phyloP scores from a whole-genome alignment of 2,888 invertebrate genomes.

The Reticulitermes lucifugus region DNA sequence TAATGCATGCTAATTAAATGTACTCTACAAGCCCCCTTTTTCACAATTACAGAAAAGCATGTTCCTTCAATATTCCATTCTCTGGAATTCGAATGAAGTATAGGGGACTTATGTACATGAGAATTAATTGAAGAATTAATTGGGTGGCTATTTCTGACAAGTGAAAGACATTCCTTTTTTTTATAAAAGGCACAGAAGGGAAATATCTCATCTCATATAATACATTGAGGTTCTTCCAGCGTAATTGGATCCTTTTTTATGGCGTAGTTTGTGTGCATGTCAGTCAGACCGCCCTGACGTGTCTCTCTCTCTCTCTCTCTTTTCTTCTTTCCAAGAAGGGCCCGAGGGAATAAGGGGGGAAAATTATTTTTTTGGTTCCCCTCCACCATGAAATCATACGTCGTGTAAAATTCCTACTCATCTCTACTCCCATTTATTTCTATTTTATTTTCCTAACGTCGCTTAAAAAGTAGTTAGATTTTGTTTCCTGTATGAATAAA shows the following conservation, averaged over 20 bases:
- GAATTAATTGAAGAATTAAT: slow-evolving; percentile 28
- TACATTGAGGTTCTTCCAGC: background rate
- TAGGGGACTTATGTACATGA: background rate
- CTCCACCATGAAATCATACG: slow-evolving; percentile 5
- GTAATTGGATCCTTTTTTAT: slow-evolving; percentile 24
- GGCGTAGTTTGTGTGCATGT: background rate
- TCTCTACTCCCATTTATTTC: background rate
- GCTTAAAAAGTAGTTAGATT: slow-evolving; percentile 31
- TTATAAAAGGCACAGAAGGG: background rate
- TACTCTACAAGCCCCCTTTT: background rate
- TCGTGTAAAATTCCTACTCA: slow-evolving; percentile 7
- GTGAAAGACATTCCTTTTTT: background rate
- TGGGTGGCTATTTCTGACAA: slow-evolving; percentile 6
- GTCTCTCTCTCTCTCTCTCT: background rate
- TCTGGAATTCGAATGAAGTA: background rate
- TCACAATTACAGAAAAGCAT: background rate
- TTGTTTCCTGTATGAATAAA: slow-evolving; percentile 33
- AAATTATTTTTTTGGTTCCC: slow-evolving; percentile 1
- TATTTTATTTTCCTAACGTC: background rate
- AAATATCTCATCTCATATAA: slow-evolving; percentile 11
- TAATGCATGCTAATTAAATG: background rate
- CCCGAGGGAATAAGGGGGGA: background rate
- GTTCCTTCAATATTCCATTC: background rate
- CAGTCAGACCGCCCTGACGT: background rate
- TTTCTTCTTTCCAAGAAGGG: background rate